A percentile compares a stretch with the other conserved stretches of the same genome.
These are phyloP conservation scores for Remorina albescens DNA, from an alignment of 2,797 vertebrate species.

Conservation along the genomic window DNA sequence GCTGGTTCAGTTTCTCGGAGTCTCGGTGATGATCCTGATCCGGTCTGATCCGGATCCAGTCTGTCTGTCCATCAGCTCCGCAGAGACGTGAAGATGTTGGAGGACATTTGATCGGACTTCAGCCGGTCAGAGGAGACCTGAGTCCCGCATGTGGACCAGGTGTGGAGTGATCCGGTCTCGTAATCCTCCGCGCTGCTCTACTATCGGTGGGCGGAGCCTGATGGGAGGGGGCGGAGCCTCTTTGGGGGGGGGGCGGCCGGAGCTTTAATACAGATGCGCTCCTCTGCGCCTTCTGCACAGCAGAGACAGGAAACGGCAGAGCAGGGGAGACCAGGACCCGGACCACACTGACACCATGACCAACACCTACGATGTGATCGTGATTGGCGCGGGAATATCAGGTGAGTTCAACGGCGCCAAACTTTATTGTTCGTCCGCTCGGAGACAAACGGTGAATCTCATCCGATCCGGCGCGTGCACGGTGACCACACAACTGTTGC, in stretches of 20 bases:
- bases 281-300: slow-evolving; percentile 53
- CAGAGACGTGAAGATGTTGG: too few species aligned
- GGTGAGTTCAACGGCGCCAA: slow-evolving; percentile 79
- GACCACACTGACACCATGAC: too few species aligned
- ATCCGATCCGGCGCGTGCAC: background rate
- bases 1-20: too few species aligned
- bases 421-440: background rate
- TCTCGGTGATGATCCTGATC: too few species aligned
- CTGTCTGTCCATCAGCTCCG: too few species aligned
- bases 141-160: background rate
- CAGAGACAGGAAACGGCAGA: slow-evolving; percentile 38
- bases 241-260: slow-evolving; percentile 61
- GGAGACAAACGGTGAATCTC: background rate
- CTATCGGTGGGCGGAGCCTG: slow-evolving; percentile 61
- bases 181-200: slow-evolving; percentile 10
- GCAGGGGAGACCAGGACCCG: slow-evolving; percentile 12
- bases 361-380: slow-evolving; percentile 90
- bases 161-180: background rate
- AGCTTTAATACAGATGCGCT: slow-evolving; percentile 79
- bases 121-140: too few species aligned
- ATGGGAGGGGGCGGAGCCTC: too few species aligned
- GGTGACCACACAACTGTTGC: slow-evolving; percentile 60
- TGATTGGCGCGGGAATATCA: slow-evolving; percentile 95
- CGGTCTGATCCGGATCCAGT: too few species aligned
- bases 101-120: too few species aligned